Evolutionary conservation across 2,797 vertebrate species (phyloP).

Genomic region (Macropodus opercularis): DNA sequence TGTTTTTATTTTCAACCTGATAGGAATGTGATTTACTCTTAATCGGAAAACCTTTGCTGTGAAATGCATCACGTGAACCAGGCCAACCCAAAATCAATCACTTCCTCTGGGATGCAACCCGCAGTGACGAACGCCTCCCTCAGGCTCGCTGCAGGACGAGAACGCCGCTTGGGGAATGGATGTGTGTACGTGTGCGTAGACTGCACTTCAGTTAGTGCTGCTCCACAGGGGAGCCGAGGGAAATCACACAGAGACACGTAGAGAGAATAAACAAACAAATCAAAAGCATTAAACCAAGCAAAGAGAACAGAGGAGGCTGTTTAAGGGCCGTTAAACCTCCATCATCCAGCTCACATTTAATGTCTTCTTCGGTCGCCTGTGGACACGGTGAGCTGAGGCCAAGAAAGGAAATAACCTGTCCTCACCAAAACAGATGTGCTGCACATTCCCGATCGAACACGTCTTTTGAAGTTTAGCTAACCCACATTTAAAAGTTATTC

Average conservation of each 20-base stretch:
- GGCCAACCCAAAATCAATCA: conserved; percentile 48
- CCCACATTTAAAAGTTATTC: no score
- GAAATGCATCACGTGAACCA: conserved; percentile 49
- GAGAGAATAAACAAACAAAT: conserved; percentile 83
- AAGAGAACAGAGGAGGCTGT: conserved; percentile 64
- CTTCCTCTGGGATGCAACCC: conserved; percentile 52
- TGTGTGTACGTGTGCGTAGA: conserved; percentile 25
- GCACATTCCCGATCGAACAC: no score
- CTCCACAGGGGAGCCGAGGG: conserved; percentile 70
- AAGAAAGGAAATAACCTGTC: conserved; percentile 35
- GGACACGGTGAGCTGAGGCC: conserved; percentile 40
- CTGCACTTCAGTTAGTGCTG: conserved; percentile 73
- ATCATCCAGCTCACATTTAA: conserved; percentile 76
- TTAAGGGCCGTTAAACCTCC: conserved; percentile 68
- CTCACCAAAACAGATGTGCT: conserved; percentile 26
- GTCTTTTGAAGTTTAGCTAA: no score
- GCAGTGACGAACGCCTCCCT: conserved; percentile 47
- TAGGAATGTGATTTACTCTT: neutral
- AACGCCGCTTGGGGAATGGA: conserved; percentile 34
- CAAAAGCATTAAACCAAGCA: conserved; percentile 75
- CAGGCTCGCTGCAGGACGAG: conserved; percentile 30
- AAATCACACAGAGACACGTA: conserved; percentile 67
- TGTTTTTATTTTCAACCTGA: no score
- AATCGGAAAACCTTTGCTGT: conserved; percentile 21
- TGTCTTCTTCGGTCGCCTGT: conserved; percentile 48